Evolutionary conservation across 1,140 invertebrate genomes (phyloP), one percentile per base, ranked within the genome.

Genomic region (Danaus plexippus): DNA sequence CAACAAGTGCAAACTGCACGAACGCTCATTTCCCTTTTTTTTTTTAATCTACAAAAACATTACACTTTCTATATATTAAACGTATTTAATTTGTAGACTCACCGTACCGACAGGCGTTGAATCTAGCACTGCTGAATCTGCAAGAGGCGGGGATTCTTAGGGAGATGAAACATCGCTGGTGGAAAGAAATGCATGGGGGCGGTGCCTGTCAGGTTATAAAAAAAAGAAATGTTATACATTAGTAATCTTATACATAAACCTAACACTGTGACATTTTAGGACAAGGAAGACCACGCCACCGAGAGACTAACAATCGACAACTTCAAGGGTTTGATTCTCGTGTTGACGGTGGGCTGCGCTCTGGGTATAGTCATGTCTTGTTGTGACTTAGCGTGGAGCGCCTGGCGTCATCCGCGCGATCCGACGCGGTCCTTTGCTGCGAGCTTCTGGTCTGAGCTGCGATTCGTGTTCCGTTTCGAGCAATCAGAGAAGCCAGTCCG

Each of bases 271-370:
- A 48, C 15, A 15, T 13, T 11, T 12, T 52, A 83, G 82, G 67
- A 66, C 9, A 58, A 55, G 9, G 77, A 77, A 8, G 67, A 73
- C 6, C 61, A 43, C 47, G 74, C 67, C 22, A 80, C 63, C 51
- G 57, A 72, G 43, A 66, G 88, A 52, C 88, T 98, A 41, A 94
- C 94, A 8, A 92, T 98, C 40, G 91, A 92, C 61, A 98, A 97
- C 84, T 94, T 97, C 73, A 92, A 96, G 48, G 97, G 97, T 43
- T 93, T 99, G 12, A 99, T 98, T 84, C 92, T 98, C 45, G 95
- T 98, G 47, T 88, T 98, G 47, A 88, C 96, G 43, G 87, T 88
- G 64, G 89, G 89, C 47, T 87, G 87, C 69, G 76, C 77, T 47
- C 71, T 89, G 43, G 89, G 84, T 56, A 62, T 82, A 49, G 52